Conservation (phyloP, 2,888 invertebrate genomes). For the Boloria selene region DNA sequence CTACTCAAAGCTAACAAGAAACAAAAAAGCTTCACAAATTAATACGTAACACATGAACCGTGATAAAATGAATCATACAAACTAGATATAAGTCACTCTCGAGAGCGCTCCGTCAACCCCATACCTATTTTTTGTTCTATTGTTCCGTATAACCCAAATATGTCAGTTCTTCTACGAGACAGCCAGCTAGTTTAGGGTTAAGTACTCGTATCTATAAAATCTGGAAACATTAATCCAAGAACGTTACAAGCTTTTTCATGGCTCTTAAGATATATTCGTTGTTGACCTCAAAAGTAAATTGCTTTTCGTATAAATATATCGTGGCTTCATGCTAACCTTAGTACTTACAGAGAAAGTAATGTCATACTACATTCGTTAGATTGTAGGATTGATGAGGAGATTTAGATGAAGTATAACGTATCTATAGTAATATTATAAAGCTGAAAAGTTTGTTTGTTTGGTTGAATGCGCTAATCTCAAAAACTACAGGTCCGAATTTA, state of each 20-base stretch:
- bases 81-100: slow-evolving; percentile 13
- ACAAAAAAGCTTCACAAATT: no score
- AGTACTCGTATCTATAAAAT: slow-evolving; percentile 21
- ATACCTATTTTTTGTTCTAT: slow-evolving; percentile 37
- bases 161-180: slow-evolving; percentile 35
- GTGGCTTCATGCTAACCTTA: slow-evolving; percentile 11
- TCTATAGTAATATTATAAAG: no score
- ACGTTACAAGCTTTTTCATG: slow-evolving; percentile 15
- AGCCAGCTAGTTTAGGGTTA: slow-evolving; percentile 32
- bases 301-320: slow-evolving; percentile 18
- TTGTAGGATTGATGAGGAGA: no score
- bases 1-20: no score
- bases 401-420: no score
- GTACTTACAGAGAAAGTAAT: slow-evolving; percentile 10
- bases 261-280: slow-evolving; percentile 13
- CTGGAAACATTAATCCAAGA: slow-evolving; percentile 13
- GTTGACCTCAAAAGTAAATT: slow-evolving; percentile 22
- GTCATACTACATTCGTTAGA: neutral
- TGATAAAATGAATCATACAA: slow-evolving; percentile 2
- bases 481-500: no score
- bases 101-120: slow-evolving; percentile 27
- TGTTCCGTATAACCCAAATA: slow-evolving; percentile 40
- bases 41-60: neutral
- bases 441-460: no score
- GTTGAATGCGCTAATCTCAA: no score